These are phyloP conservation scores for Rhagoletis zephyria DNA, from an alignment of 1,140 invertebrate species.

Conservation along the genomic window DNA sequence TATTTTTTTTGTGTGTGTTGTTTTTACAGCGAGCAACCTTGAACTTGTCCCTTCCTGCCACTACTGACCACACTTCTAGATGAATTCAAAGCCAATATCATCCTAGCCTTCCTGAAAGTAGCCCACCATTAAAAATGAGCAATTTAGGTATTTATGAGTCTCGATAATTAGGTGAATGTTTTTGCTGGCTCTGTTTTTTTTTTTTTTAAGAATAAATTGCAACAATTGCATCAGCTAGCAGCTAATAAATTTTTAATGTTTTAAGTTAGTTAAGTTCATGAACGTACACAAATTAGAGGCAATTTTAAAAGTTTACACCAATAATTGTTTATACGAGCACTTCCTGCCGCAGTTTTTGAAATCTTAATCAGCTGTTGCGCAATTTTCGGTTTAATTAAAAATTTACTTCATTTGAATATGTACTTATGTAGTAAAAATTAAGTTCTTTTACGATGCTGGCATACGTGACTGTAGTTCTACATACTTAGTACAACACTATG, in stretches of 20 bases:
- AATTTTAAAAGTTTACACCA: background rate
- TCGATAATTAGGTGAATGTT: background rate
- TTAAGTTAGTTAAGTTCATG: background rate
- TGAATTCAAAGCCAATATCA: no score
- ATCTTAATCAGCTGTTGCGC: background rate
- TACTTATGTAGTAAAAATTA: background rate
- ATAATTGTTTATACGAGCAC: background rate
- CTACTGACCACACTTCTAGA: no score
- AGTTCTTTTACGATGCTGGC: background rate
- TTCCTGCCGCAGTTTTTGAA: background rate
- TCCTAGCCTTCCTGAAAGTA: no score
- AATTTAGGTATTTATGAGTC: background rate
- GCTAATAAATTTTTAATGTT: no score
- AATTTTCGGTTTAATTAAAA: conserved; percentile 33
- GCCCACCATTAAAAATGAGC: no score
- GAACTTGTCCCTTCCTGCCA: background rate
- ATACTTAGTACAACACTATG: no score
- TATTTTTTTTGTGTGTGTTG: background rate
- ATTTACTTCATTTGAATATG: background rate
- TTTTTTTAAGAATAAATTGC: background rate
- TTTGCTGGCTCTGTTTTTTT: background rate
- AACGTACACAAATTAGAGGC: background rate
- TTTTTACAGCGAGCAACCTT: background rate
- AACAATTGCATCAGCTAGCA: background rate
- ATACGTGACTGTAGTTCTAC: conserved; percentile 1